A percentile compares a stretch with the other conserved stretches of the same genome.
phyloP scores from a whole-genome alignment of 1,140 invertebrate genomes.

The Sminthurides bifidus region DNA sequence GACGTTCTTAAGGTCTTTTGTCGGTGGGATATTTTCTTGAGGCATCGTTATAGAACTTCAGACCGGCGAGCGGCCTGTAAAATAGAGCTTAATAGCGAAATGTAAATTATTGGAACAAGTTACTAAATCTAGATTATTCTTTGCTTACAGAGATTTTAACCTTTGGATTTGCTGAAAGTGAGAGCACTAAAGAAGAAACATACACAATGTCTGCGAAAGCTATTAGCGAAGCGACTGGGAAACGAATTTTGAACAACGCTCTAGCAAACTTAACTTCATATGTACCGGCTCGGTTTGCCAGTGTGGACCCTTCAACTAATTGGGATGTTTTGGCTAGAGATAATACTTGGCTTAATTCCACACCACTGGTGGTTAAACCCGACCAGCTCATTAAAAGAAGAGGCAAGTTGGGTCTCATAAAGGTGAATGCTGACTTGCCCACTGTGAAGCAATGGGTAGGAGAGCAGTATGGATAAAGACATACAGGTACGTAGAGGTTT shows the following conservation, averaged over 20 bases:
- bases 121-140: too few relatives aligned
- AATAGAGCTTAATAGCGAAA: too few relatives aligned
- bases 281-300: constrained; percentile 67
- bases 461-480: constrained; percentile 75
- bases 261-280: constrained; percentile 47
- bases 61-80: too few relatives aligned
- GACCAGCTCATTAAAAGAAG: constrained; percentile 97
- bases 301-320: constrained; percentile 63
- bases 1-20: too few relatives aligned
- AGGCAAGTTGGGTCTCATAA: constrained; percentile 93
- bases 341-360: constrained; percentile 75
- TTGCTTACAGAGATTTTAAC: not conserved
- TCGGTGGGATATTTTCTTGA: too few relatives aligned
- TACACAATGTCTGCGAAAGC: constrained; percentile 89
- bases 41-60: too few relatives aligned
- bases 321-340: constrained; percentile 62
- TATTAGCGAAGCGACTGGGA: constrained; percentile 90
- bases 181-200: not conserved
- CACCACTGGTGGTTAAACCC: constrained; percentile 91
- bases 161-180: not conserved
- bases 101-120: too few relatives aligned
- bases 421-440: constrained; percentile 67
- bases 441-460: constrained; percentile 75
- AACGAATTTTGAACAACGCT: constrained; percentile 79
- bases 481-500: constrained; percentile 48